Evolutionary conservation across 2,113 vertebrate species (phyloP), one percentile per base, ranked within the genome.

Genomic region (Myotis davidii): DNA sequence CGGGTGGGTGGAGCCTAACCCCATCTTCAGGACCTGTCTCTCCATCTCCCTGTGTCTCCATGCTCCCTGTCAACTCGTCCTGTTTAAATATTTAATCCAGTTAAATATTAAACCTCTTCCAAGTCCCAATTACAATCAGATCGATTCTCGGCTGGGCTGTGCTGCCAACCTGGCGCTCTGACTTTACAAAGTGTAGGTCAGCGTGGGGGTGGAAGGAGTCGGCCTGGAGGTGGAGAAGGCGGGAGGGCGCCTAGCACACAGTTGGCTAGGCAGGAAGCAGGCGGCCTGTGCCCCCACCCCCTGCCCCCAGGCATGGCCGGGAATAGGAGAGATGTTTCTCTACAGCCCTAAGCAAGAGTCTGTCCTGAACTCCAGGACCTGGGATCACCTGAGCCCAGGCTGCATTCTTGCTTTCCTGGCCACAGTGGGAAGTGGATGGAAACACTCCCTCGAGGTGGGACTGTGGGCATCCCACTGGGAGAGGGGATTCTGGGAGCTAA

Each of bases 51-150:
- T 1, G 16, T 45, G 50, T 23, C 4, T 1, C 82, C 5, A 0
- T 0, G 5, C 12, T 72, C 59, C n/a, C 90, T 13, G 52, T 78
- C 84, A 89, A 69, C 21, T 73, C 2, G 18, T n/a, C 82, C 96
- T 97, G 93, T 97, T 97, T 88, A 96, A 96, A 97, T 95, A 94
- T 96, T 94, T 95, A 93, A 95, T 91, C 72, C 88, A 14, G 93
- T 96, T 98, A 97, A 97, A 97, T 95, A 96, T 96, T 98, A 97
- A 97, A 97, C 95, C 37, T 97, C 88, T 85, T 97, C 94, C 92
- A 85, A 94, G 78, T 79, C 95, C 91, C 87, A 91, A 56, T 96
- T 95, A 92, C 61, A 42, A 18, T 65, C 61, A 2, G 82, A 96
- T 94, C 69, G 69, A 96, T 97, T 95, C 94, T 74, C 9, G 4